phyloP scores from a whole-genome alignment of 2,888 invertebrate species.

The Galerucella calmariensis region DNA sequence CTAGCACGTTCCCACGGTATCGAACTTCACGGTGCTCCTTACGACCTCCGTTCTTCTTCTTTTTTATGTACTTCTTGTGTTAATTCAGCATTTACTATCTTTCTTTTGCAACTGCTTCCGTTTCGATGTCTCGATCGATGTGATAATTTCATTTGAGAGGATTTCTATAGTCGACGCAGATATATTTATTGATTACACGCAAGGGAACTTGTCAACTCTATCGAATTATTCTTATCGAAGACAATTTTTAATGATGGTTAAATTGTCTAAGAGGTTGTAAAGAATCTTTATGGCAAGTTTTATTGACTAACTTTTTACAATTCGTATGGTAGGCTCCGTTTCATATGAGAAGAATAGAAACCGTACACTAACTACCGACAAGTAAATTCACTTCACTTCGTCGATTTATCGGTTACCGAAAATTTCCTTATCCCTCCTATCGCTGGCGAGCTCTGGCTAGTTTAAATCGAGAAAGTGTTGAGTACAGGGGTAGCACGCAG shows the following conservation, averaged over 20 bases:
- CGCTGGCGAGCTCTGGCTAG: no score
- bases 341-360: no score
- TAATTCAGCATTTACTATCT: constrained; percentile 8
- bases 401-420: no score
- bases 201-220: neutral
- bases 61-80: constrained; percentile 10
- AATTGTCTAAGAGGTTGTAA: neutral
- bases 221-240: neutral
- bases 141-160: neutral
- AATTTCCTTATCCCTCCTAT: no score
- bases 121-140: constrained; percentile 15
- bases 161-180: neutral
- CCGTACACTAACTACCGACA: no score
- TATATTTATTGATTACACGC: constrained; percentile 4
- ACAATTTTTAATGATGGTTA: constrained; percentile 1
- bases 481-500: no score
- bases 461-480: no score
- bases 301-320: no score
- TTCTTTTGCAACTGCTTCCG: constrained; percentile 39
- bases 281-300: neutral
- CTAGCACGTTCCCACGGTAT: constrained; percentile 49
- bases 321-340: no score
- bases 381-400: no score
- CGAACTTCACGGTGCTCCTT: constrained; percentile 29
- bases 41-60: constrained; percentile 8